Conservation (phyloP, 2,113 vertebrate genomes). For the Ciconia stormi region DNA sequence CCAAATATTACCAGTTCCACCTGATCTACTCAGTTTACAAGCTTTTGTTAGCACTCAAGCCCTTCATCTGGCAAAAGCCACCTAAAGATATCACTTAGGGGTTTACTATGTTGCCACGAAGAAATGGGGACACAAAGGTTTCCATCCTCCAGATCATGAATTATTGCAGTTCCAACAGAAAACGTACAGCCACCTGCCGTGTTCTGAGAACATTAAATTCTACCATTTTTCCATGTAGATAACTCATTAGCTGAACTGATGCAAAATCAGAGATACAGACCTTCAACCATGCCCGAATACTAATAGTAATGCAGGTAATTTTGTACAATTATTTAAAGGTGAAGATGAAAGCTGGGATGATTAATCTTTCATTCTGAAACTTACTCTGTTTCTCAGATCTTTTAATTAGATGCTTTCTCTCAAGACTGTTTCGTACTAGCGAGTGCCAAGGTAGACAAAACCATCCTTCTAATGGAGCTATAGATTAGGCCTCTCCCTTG, state of each 20-base stretch:
- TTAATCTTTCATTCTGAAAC: conserved; percentile 54
- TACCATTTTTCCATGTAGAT: conserved; percentile 1
- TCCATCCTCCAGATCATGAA: background rate
- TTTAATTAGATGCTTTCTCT: conserved; percentile 39
- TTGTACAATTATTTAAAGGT: conserved; percentile 44
- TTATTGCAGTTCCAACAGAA: background rate
- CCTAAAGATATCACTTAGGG: background rate
- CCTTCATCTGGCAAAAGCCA: background rate
- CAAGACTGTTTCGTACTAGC: background rate
- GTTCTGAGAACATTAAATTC: background rate
- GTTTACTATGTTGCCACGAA: background rate
- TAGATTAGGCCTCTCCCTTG: background rate
- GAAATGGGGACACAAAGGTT: background rate
- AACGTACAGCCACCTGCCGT: background rate
- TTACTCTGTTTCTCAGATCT: background rate
- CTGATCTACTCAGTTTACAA: background rate
- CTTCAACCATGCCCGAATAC: background rate
- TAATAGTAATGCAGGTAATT: conserved; percentile 35
- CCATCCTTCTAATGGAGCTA: background rate
- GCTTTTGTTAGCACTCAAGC: background rate
- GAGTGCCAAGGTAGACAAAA: background rate
- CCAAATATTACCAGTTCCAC: background rate
- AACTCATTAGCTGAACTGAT: conserved; percentile 44
- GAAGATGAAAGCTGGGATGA: conserved; percentile 38
- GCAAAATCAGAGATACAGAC: conserved; percentile 6